A percentile compares a stretch with the other conserved stretches of the same genome.
These are phyloP conservation scores for Notechis scutatus DNA, from an alignment of 2,113 vertebrate genomes.

Conservation along the genomic window DNA sequence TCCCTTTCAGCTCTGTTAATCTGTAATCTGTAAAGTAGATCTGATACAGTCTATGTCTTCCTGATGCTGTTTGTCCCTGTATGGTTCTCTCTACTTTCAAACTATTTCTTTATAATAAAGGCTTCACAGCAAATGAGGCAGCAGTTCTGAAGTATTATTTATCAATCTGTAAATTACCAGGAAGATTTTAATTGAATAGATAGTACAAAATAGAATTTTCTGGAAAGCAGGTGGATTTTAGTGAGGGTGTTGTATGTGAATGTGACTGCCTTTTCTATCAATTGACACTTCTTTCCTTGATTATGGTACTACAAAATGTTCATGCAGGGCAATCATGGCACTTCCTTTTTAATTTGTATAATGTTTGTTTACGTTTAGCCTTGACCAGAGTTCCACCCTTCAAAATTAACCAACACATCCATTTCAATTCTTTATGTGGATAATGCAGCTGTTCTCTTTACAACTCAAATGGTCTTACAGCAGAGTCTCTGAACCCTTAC, in stretches of 20 bases:
- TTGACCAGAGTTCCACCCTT: not conserved
- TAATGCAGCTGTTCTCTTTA: not conserved
- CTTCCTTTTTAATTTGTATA: not conserved
- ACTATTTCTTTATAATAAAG: not conserved
- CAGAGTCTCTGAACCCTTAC: not conserved
- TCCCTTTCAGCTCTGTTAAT: too few species aligned
- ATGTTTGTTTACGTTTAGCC: not conserved
- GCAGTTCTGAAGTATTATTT: not conserved
- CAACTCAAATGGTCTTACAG: not conserved
- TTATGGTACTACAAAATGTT: not conserved
- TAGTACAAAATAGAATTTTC: not conserved
- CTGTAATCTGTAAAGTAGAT: not conserved
- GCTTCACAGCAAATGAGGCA: not conserved
- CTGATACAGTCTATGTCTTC: not conserved
- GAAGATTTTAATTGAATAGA: not conserved
- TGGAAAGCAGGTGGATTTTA: not conserved
- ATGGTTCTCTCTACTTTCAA: not conserved
- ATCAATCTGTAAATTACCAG: not conserved
- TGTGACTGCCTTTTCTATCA: not conserved
- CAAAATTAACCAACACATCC: not conserved
- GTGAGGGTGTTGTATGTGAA: not conserved
- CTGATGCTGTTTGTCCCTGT: not conserved
- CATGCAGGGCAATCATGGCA: not conserved
- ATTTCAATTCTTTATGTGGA: not conserved
- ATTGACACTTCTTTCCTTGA: not conserved